Evolutionary conservation across 2,797 vertebrate species (phyloP), one percentile per base, ranked within the genome.

Genomic region (Champsocephalus esox): DNA sequence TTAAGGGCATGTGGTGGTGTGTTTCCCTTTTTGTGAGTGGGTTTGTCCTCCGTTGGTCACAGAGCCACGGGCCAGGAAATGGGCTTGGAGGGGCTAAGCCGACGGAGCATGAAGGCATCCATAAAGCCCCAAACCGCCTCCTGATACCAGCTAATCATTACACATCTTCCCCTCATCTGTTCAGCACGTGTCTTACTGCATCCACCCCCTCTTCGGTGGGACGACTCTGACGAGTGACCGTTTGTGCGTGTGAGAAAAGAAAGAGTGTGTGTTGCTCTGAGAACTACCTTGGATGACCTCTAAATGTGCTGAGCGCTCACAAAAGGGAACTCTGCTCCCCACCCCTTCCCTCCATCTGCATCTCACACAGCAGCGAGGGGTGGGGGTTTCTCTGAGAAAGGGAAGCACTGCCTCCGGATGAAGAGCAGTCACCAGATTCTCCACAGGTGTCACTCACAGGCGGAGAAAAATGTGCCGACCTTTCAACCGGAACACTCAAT

Each of bases 281-380:
- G 79, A 90, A 81, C 90, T 87, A 77, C 87, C 87, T 90, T 77
- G 79, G 79, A 48, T 74, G 91, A 86, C 93, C 92, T 94, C 89
- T 74, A 92, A 92, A 94, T 92, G 67, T 92, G 93, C 93, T 94
- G 94, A 93, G 90, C 85, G 66, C 60, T 84, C 61, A 80, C 74
- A 85, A 91, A 87, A 78, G 65, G 46, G 49, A 79, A 79, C 71
- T 73, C 34, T 54, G 52, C 66, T 69, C 28, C 13, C 34, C 14
- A 6, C 8, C 13, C 17, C 10, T 48, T 6, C 43, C 60, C 58
- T 24, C 51, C 55, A 32, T 73, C 52, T 63, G 67, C 83, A 48
- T 62, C 74, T 81, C 72, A 48, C 66, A 28, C 28, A 7, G 48
- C 32, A 48, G 41, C 32, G 38, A 68, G 28, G 28, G 28, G 28